Base-by-base conservation (phyloP, 2,888 invertebrate species). In the Drosophila neonasuta region DNA sequence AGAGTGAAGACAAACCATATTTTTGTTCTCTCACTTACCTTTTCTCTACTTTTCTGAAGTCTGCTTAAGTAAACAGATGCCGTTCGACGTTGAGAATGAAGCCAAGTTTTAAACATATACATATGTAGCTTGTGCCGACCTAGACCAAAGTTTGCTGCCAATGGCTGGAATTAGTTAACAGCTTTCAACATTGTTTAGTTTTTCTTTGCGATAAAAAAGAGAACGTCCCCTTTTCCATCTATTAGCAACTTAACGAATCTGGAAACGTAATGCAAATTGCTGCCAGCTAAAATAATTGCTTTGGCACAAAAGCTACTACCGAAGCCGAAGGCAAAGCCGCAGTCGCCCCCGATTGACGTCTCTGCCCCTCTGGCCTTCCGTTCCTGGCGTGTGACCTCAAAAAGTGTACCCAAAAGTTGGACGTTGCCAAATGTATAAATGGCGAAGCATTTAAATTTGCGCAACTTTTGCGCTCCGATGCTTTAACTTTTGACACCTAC, bases 401-500 rank as follows among this genome's bases (percentile, higher is more conserved):
- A 56, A 15, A 56, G 45, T 46, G 34, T 8, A 36, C 10, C 44
- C 55, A 13, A 56, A 46, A 45, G 56, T 56, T 56, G 36, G 45
- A 56, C 41, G 45, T 34, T 52, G 34, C 24, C 62, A 44, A 56
- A 29, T 56, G 56, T 56, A 36, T 46, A 56, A 57, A 57, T 48
- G 71, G 55, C 74, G 68, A 67, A 70, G 65, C 87, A 87, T 82
- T 82, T 87, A 87, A 87, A 86, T 87, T 87, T 82, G 71, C 65
- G 20, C 80, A 86, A 86, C 86, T 84, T 83, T 77, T 86, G 79
- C 84, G 84, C 84, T 84, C 64, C 76, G 74, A 80, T 86, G 81
- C 83, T 86, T 84, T 82, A 82, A 82, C 87, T 82, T 82, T 77
- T 87, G 81, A 82, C 81, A 82, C 81, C 81, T 82, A 87, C 45